Percentiles rank a stretch among this genome's conserved stretches.
Conservation (phyloP, 2,888 invertebrate genomes). For the Trissonchulus latispiculum region DNA sequence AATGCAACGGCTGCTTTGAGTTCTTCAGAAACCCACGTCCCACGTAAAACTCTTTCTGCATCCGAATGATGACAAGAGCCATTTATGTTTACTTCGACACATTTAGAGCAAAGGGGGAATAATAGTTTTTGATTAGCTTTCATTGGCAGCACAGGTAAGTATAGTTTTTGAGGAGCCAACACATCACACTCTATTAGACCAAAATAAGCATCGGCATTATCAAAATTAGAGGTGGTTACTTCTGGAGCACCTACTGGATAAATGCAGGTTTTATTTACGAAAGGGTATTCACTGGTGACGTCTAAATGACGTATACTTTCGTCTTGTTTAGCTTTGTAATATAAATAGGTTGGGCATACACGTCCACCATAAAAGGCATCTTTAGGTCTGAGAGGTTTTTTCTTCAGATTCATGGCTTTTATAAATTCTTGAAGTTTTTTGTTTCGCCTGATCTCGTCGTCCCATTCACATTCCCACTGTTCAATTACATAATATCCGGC, state of each 20-base stretch:
- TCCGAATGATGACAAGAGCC: not conserved
- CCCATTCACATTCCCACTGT: conserved; percentile 33
- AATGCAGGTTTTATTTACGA: conserved; percentile 29
- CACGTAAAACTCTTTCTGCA: not conserved
- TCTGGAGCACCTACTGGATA: conserved; percentile 29
- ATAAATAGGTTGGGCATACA: conserved; percentile 32
- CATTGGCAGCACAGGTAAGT: conserved; percentile 35
- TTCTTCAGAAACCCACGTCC: not conserved
- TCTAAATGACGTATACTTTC: conserved; percentile 33
- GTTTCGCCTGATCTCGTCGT: conserved; percentile 22
- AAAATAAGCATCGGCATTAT: no score
- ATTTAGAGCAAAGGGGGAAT: conserved; percentile 34
- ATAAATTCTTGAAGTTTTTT: no score
- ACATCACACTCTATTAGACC: conserved; percentile 35
- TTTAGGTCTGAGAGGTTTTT: conserved; percentile 30
- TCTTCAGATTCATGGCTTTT: conserved; percentile 20
- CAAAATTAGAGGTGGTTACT: conserved; percentile 17
- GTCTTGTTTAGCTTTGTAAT: conserved; percentile 25
- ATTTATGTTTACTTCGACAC: conserved; percentile 31
- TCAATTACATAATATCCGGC: conserved; percentile 26
- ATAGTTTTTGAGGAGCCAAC: conserved; percentile 32
- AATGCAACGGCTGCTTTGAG: not conserved
- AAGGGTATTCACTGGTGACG: conserved; percentile 34
- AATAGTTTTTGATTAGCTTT: conserved; percentile 29
- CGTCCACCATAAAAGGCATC: conserved; percentile 37